phyloP scores from a whole-genome alignment of 2,113 vertebrate species.

The Mohoua ochrocephala region DNA sequence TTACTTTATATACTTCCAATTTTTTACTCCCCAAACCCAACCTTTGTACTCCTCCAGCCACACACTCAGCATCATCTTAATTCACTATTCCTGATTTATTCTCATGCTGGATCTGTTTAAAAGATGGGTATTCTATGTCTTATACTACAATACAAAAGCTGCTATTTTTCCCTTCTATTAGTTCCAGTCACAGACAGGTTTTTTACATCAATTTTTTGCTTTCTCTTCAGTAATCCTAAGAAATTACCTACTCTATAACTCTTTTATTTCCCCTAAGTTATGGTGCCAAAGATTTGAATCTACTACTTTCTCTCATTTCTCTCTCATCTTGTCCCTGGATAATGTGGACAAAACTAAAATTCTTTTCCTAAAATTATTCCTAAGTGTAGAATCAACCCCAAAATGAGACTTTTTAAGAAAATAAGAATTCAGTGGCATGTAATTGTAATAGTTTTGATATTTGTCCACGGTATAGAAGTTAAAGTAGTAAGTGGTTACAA shows the following conservation, averaged over 20 bases:
- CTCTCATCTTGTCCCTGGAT: neutral
- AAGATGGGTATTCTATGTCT: neutral
- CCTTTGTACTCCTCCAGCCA: neutral
- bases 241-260: neutral
- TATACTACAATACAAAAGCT: neutral
- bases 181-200: neutral
- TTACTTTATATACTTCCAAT: neutral
- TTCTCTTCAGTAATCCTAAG: neutral
- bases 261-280: neutral
- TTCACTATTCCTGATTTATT: neutral
- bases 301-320: neutral
- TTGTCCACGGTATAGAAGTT: neutral
- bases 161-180: neutral
- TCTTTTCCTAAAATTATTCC: neutral
- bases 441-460: neutral
- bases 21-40: neutral
- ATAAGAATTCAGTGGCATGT: neutral
- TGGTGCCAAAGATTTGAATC: neutral
- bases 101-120: neutral
- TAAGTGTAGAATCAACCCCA: neutral
- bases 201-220: neutral
- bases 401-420: neutral
- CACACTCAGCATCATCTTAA: neutral
- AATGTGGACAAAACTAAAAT: neutral
- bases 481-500: neutral